Evolutionary conservation across 2,113 vertebrate species (phyloP).

Genomic region (Mus musculus): GRCm39 chr17:28286001-28286500

Average conservation of each 20-base stretch:
- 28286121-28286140: slow-evolving; percentile 86
- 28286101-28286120: slow-evolving; percentile 81
- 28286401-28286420: not conserved
- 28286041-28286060: slow-evolving; percentile 86
- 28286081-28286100: slow-evolving; percentile 69
- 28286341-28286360: not conserved
- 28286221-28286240: not conserved
- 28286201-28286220: not conserved
- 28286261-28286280: not conserved
- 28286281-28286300: not conserved
- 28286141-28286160: slow-evolving; percentile 71
- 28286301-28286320: not conserved
- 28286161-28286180: not conserved
- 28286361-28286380: not conserved
- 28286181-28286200: not conserved
- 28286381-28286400: not conserved
- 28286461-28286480: not conserved
- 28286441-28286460: not conserved
- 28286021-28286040: slow-evolving; percentile 84
- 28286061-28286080: slow-evolving; percentile 83
- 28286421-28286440: not conserved
- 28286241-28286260: not conserved
- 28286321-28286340: not conserved
- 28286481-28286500: not conserved
- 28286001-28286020: slow-evolving; percentile 84